Base-by-base conservation (phyloP, 1,140 invertebrate genomes). In the Limonius californicus region DNA sequence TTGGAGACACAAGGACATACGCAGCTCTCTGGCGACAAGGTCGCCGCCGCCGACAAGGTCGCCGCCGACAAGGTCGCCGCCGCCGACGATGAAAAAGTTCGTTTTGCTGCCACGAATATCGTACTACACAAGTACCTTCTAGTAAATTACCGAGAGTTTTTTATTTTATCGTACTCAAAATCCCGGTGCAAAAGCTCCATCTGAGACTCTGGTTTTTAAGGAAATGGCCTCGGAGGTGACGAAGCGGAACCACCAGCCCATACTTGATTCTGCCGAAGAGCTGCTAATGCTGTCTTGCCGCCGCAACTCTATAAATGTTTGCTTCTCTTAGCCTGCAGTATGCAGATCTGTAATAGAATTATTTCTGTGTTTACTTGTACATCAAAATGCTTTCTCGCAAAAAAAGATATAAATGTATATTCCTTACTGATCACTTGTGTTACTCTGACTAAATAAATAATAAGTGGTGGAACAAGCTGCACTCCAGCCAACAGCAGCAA, bases 291-390 rank as follows among this genome's bases (percentile, higher is more conserved):
- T 39, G 35, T 50, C 45, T 50, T 50, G 45, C n/a, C 14, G 20
- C 16, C 14, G 20, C 16, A 50, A 19, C 45, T 69, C 64, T 72
- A 66, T 72, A 70, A 72, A 69, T 72, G 70, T 72, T 65, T 64
- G 70, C 70, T 72, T 72, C 64, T 69, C 67, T 70, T 72, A 72
- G 70, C 68, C 69, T 65, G 66, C 70, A 72, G 65, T 70, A 67
- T 63, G 70, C 70, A 67, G 63, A 69, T 63, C 67, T 50, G 45
- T 50, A 63, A 70, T 72, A 70, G 65, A 62, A 70, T 69, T 68
- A 66, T 68, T 68, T 68, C 66, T 66, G 62, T 66, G 68, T 69
- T 67, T 67, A 69, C 54, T 68, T 64, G 64, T 58, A 59, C 60
- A 68, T 63, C 63, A 67, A 64, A 63, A 62, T 64, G 64, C 65